Percentiles rank a stretch among this genome's conserved stretches.
Conservation (phyloP, 1,140 invertebrate species). For the Lepidurus apus region DNA sequence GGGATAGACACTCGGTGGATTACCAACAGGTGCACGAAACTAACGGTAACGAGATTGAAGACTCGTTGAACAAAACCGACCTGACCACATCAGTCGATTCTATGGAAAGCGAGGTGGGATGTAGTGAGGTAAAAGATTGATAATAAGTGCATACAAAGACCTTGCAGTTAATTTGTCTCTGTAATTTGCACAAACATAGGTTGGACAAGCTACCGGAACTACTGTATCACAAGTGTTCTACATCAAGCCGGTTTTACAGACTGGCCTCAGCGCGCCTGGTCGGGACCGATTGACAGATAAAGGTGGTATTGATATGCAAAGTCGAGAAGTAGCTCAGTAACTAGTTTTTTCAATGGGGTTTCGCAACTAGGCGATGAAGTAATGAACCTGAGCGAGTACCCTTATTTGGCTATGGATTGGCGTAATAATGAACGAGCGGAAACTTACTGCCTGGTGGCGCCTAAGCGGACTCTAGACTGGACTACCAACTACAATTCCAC, state of each 20-base stretch:
- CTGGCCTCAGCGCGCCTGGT: not conserved
- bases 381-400: slow-evolving; percentile 42
- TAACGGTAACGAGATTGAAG: slow-evolving; percentile 6
- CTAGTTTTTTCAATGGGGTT: not conserved
- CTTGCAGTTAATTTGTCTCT: not conserved
- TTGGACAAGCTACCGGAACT: not conserved
- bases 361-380: slow-evolving; percentile 43
- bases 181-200: not conserved
- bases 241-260: slow-evolving; percentile 4
- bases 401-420: slow-evolving; percentile 48
- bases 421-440: slow-evolving; percentile 45
- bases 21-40: not conserved
- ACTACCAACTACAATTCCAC: not conserved
- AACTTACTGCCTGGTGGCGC: slow-evolving; percentile 43
- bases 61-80: not conserved
- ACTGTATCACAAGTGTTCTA: not conserved
- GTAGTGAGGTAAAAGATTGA: not conserved
- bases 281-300: not conserved
- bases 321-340: not conserved
- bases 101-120: not conserved
- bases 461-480: slow-evolving; percentile 40
- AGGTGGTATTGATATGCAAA: not conserved
- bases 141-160: no score
- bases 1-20: not conserved
- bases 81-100: not conserved